Evolutionary conservation across 2,888 invertebrate species (phyloP), one percentile per base, ranked within the genome.

Genomic region (Strigamia transsilvanica): DNA sequence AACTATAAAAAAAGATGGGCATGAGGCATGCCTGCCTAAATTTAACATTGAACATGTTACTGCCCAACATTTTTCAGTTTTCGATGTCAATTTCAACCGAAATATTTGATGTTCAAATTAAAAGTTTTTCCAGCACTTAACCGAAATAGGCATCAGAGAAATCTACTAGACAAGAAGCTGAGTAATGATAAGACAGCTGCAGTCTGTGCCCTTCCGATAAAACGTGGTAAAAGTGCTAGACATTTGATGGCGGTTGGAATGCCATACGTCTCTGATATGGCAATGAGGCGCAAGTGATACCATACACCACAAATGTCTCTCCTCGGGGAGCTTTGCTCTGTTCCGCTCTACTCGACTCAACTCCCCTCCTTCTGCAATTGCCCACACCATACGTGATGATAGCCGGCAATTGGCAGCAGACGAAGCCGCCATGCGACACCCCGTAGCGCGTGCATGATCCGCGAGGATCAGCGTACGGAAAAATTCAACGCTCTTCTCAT

Each of bases 241-340:
- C 73, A 73, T 73, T 73, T 73, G 73, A 73, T 73, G 73, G 73
- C 32, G 73, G 73, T 73, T 73, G 73, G 32, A 73, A 32, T 27
- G 73, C 73, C 73, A 73, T 73, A 73, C 73, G 73, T 73, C 73
- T 73, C 32, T 73, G 73, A 73, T 73, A 73, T 73, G 73, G 73
- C 73, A 73, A 73, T 73, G 73, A 73, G 73, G 73, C 73, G 73
- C 73, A 73, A 73, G 73, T 73, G 73, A 73, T 73, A 73, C 73
- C 73, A 27, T 73, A 73, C 73, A 73, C 73, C 73, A 73, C 73
- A 73, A 73, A 73, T 73, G 73, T 73, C 73, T 73, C 73, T 73
- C 73, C 73, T 73, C 73, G 10, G 73, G n/a, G 73, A 73, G 73
- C 73, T 73, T 73, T 27, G 32, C 73, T 73, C 73, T 32, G 32